Percentiles rank a stretch among this genome's conserved stretches.
These are phyloP conservation scores for Triplophysa siluroides DNA, from an alignment of 2,113 vertebrate genomes.

Conservation along the genomic window DNA sequence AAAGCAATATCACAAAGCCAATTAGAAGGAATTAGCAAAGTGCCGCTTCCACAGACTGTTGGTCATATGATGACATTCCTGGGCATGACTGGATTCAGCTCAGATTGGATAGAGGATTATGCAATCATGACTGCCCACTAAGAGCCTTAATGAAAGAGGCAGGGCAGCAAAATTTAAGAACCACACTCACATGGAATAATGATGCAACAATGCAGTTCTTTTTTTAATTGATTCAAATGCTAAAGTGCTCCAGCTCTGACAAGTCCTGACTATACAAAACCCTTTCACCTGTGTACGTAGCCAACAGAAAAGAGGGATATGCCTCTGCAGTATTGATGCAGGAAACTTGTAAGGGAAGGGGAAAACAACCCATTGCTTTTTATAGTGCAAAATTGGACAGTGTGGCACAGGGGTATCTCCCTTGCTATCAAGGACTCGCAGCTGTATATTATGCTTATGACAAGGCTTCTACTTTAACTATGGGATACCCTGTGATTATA, in stretches of 20 bases:
- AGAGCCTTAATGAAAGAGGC: background rate
- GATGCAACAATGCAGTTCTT: background rate
- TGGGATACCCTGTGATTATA: background rate
- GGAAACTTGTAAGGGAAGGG: background rate
- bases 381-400: background rate
- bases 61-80: background rate
- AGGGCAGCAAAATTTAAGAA: background rate
- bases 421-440: background rate
- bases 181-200: background rate
- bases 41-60: background rate
- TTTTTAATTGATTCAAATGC: background rate
- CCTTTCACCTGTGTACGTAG: constrained; percentile 17
- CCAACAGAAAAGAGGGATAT: background rate
- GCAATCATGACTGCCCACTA: background rate
- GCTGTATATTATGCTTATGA: background rate
- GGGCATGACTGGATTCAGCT: background rate
- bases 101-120: background rate
- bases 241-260: background rate
- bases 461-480: background rate
- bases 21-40: background rate
- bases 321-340: background rate
- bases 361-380: background rate
- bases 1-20: background rate
- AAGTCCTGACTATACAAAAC: constrained; percentile 17
- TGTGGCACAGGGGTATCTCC: background rate